Conservation (phyloP, 2,113 vertebrate genomes). For the Macrotus californicus region DNA sequence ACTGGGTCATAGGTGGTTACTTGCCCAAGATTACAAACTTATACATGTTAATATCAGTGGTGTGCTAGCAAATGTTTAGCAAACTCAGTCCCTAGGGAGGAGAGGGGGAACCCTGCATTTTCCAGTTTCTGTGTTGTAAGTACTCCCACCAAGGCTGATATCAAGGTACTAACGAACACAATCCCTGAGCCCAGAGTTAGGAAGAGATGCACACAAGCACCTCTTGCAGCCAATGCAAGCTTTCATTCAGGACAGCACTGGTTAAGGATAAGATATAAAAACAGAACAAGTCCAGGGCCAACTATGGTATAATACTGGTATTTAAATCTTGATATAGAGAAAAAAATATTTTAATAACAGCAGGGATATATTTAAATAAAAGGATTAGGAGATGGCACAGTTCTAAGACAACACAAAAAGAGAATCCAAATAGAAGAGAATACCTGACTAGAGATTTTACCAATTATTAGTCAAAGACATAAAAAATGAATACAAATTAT, state of each 20-base stretch:
- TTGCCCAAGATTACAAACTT: neutral
- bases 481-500: neutral
- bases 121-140: neutral
- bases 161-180: neutral
- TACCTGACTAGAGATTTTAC: neutral
- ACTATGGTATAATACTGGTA: neutral
- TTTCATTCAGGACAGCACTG: neutral
- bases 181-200: neutral
- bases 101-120: neutral
- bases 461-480: neutral
- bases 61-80: neutral
- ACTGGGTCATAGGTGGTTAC: neutral
- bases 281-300: neutral
- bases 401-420: neutral
- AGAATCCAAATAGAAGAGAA: neutral
- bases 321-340: neutral
- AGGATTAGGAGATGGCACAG: neutral
- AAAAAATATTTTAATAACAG: neutral
- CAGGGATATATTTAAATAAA: neutral
- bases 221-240: neutral
- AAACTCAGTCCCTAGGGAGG: neutral
- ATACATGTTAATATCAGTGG: neutral
- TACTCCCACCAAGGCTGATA: neutral
- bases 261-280: neutral
- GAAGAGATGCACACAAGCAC: neutral